These are phyloP conservation scores for Eurosta solidaginis DNA, from an alignment of 1,140 invertebrate species.

Conservation along the genomic window DNA sequence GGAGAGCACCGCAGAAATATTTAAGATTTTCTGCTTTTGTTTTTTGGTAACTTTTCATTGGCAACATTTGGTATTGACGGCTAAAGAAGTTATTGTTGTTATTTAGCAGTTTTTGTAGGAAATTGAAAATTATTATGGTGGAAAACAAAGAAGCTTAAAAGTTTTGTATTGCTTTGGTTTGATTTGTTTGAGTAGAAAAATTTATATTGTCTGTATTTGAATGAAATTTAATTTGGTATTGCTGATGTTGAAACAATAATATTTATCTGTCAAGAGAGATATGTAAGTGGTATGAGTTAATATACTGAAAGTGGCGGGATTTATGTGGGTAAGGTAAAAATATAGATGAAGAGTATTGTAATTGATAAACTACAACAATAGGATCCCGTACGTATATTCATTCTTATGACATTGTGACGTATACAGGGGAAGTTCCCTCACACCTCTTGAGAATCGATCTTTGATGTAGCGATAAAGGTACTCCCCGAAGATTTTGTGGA, in stretches of 20 bases:
- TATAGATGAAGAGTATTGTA: no score
- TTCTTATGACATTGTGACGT: no score
- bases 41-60: not conserved
- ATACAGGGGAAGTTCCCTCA: no score
- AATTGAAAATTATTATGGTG: not conserved
- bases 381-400: no score
- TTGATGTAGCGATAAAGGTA: no score
- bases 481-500: no score
- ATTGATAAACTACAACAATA: no score
- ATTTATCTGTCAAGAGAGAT: no score
- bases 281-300: no score
- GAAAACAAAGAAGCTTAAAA: not conserved
- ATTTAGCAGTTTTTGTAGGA: not conserved
- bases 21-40: not conserved
- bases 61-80: constrained; percentile 4
- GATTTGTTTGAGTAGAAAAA: not conserved
- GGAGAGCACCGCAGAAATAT: not conserved
- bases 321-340: no score
- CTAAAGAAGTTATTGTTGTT: not conserved
- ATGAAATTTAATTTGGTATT: not conserved
- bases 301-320: no score
- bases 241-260: not conserved
- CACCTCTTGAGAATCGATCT: no score
- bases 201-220: not conserved
- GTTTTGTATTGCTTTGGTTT: not conserved